Evolutionary conservation across 2,113 vertebrate genomes (phyloP), one percentile per base, ranked within the genome.

Genomic region (Nestor notabilis): DNA sequence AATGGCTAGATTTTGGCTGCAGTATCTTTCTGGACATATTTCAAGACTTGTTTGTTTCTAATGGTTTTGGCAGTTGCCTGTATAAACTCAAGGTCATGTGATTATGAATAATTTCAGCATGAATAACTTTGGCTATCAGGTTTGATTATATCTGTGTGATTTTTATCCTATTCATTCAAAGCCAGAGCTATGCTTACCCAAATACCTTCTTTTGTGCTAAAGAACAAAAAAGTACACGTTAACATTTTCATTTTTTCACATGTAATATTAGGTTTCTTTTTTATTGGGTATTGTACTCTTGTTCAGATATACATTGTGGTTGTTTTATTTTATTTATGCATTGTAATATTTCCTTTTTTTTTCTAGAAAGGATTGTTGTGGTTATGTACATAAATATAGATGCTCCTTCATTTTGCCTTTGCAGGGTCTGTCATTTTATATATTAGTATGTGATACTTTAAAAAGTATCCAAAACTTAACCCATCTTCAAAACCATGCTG

Each of bases 101-200:
- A 93, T 91, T 79, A 69, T 93, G 77, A 94, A 84, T 95, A 39
- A 91, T 76, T 96, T 79, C 47, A 79, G 13, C 60, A 39, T 44
- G 60, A 92, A 68, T 60, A 96, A 66, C 82, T 92, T 52, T n/a
- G 27, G 33, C 70, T 70, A 89, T 74, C 55, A 87, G 17, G 28
- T 72, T 89, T 83, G 46, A 87, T 92, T 89, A 37, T 55, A 75
- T 46, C 33, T 52, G 0, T 11, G 7, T 55, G 56, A 20, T 43
- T 95, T 95, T 90, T 89, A 49, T 29, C 23, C 17, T 60, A 25
- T 64, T 75, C 27, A 28, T 60, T 66, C 29, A 64, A 61, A 84
- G 31, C 9, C n/a, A 66, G 53, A 33, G 6, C 23, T 39, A 29
- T 53, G 33, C 28, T 78, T 82, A 70, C 4, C 7, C 61, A 70